These are phyloP conservation scores for Nomada ferruginata DNA, from an alignment of 2,888 invertebrate species.

Conservation along the genomic window DNA sequence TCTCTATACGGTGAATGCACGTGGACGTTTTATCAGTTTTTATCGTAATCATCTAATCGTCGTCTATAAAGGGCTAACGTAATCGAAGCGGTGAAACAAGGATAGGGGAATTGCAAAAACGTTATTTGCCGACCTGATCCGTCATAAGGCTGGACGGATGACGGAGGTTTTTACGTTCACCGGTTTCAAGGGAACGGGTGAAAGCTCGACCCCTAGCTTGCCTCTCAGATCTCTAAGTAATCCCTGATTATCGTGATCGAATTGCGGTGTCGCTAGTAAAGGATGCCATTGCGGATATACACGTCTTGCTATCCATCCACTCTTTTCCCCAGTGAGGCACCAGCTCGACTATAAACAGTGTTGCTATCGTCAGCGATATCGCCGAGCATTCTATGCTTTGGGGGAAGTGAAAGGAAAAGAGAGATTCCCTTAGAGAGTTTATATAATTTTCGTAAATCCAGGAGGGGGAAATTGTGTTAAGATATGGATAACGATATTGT, in stretches of 20 bases:
- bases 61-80: conserved; percentile 15
- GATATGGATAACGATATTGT: no score
- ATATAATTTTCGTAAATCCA: conserved; percentile 3
- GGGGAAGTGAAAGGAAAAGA: background rate
- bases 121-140: conserved; percentile 75
- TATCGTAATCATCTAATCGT: conserved; percentile 47
- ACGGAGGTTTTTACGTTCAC: conserved; percentile 74
- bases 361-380: background rate
- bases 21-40: conserved; percentile 56
- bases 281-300: conserved; percentile 33
- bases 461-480: no score
- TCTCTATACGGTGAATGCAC: conserved; percentile 36
- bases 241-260: conserved; percentile 82
- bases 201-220: conserved; percentile 57
- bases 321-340: conserved; percentile 54
- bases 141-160: conserved; percentile 69
- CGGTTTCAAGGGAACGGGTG: conserved; percentile 53
- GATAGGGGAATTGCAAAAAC: conserved; percentile 67
- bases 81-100: conserved; percentile 38
- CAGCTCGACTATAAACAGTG: conserved; percentile 40
- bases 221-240: conserved; percentile 68
- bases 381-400: background rate
- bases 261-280: conserved; percentile 71
- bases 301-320: conserved; percentile 45
- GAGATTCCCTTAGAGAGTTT: background rate